Conservation (phyloP, 2,888 invertebrate genomes). For the Drosophila anomalata region DNA sequence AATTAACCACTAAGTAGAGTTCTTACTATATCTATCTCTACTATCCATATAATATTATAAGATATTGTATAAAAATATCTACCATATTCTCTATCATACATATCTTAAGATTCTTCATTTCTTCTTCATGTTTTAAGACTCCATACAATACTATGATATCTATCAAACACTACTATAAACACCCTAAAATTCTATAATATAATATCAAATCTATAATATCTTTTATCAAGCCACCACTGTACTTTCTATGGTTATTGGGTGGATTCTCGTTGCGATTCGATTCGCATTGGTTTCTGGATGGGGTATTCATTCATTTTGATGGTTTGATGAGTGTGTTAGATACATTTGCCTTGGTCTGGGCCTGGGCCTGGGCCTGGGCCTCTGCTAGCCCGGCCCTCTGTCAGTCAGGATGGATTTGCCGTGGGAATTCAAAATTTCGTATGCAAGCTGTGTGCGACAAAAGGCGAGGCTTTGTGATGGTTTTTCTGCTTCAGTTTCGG, state of each 20-base stretch:
- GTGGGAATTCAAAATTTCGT: constrained; percentile 77
- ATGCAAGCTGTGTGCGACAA: constrained; percentile 66
- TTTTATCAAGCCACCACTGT: constrained; percentile 8
- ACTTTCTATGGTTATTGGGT: constrained; percentile 19
- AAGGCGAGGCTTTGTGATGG: constrained; percentile 36
- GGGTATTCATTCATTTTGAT: constrained; percentile 45
- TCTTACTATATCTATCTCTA: no score
- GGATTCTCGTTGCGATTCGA: constrained; percentile 17
- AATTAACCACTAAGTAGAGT: no score
- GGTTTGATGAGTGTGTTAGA: constrained; percentile 68
- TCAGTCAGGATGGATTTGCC: constrained; percentile 64
- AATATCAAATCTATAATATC: no score
- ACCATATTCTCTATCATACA: no score
- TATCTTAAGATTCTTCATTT: no score
- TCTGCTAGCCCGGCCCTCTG: constrained; percentile 18
- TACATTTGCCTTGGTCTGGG: constrained; percentile 53
- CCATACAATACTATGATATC: no score
- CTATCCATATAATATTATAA: no score
- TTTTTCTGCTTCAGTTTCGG: constrained; percentile 9
- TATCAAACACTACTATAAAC: no score
- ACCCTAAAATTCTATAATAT: no score
- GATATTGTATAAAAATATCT: no score
- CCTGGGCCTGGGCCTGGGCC: constrained; percentile 31
- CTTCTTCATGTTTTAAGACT: no score
- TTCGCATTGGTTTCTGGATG: constrained; percentile 20